Conservation (phyloP, 2,888 invertebrate species). For the Pandemis cinnamomeana region DNA sequence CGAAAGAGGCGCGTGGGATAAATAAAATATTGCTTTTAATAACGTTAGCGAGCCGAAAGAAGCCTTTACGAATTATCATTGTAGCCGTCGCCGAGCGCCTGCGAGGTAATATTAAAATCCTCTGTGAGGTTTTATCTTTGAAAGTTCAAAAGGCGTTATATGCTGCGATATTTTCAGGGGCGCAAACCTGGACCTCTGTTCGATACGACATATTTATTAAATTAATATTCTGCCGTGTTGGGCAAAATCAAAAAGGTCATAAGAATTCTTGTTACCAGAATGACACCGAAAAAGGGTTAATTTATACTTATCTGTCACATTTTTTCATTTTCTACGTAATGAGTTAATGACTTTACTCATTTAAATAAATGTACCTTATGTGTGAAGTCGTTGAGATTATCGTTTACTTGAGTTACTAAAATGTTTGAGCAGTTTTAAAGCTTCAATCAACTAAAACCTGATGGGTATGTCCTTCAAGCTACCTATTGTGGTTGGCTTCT, state of each 20-base stretch:
- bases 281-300: too few species aligned
- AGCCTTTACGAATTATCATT: constrained; percentile 24
- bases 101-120: constrained; percentile 4
- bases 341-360: background rate
- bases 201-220: too few species aligned
- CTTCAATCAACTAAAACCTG: background rate
- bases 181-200: background rate
- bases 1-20: background rate
- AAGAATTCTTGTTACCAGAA: background rate
- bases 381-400: background rate
- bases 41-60: constrained; percentile 1
- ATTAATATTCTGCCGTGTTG: too few species aligned
- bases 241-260: background rate
- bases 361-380: background rate
- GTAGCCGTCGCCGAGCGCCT: background rate
- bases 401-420: background rate
- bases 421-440: background rate
- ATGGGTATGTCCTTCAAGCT: too few species aligned
- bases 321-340: background rate
- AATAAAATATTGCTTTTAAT: constrained; percentile 11
- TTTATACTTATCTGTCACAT: too few species aligned
- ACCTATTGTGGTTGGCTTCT: too few species aligned
- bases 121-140: background rate
- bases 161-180: background rate
- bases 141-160: constrained; percentile 7